phyloP scores from a whole-genome alignment of 2,797 vertebrate species.

The Tokudaia tokunoshimensis region DNA sequence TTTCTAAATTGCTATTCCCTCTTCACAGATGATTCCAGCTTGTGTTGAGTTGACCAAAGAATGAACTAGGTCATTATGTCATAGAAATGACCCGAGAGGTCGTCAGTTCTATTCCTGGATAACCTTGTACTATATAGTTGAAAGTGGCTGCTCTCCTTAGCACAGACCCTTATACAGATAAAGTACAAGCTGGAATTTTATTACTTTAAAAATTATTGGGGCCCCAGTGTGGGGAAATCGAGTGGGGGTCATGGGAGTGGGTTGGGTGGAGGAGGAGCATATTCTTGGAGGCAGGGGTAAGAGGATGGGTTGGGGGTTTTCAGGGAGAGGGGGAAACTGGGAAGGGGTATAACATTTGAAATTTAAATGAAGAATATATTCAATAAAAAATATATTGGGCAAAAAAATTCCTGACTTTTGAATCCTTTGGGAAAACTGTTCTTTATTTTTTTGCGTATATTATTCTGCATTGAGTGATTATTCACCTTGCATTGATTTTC shows the following conservation, averaged over 20 bases:
- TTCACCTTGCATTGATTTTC: background rate
- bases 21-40: background rate
- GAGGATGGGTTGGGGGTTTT: too few relatives aligned
- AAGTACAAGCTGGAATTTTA: conserved; percentile 6
- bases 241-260: too few relatives aligned
- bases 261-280: too few relatives aligned
- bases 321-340: too few relatives aligned
- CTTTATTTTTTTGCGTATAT: background rate
- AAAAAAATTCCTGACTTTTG: conserved; percentile 31
- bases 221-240: too few relatives aligned
- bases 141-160: background rate
- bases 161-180: background rate
- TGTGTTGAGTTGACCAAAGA: too few relatives aligned
- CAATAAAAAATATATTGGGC: background rate
- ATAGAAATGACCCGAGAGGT: conserved; percentile 7
- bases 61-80: background rate
- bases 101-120: background rate
- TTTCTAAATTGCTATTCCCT: background rate
- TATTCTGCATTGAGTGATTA: background rate
- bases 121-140: background rate
- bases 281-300: too few relatives aligned
- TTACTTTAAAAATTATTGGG: background rate
- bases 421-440: background rate
- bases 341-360: too few relatives aligned
- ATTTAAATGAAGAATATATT: too few relatives aligned